Conservation (phyloP, 2,888 invertebrate genomes). For the Brachynemurus nebulosus region DNA sequence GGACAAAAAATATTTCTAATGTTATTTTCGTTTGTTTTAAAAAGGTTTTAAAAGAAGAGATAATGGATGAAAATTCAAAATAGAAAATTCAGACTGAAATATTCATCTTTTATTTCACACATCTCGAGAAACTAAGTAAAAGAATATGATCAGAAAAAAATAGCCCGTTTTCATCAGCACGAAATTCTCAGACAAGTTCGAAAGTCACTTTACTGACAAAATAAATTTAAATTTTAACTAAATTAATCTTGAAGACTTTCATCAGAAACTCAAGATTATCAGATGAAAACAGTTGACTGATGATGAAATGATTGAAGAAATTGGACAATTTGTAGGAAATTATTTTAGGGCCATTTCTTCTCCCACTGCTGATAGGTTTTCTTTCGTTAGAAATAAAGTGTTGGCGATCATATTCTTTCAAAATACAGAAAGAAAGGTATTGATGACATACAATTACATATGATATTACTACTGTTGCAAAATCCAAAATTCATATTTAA, state of each 20-base stretch:
- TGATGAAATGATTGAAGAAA: not conserved
- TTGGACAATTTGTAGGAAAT: not conserved
- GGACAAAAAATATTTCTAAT: constrained; percentile 35
- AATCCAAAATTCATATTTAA: no score
- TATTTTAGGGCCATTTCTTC: not conserved
- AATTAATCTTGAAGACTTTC: not conserved
- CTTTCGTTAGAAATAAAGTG: not conserved
- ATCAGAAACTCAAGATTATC: not conserved
- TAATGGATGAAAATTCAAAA: constrained; percentile 42
- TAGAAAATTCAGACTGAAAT: constrained; percentile 6
- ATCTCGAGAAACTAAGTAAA: constrained; percentile 1
- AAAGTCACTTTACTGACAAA: not conserved
- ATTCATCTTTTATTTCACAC: not conserved
- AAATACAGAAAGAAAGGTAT: no score
- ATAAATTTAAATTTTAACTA: no score
- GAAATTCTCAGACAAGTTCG: constrained; percentile 6
- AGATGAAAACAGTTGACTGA: not conserved
- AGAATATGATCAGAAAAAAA: constrained; percentile 6
- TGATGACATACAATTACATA: no score
- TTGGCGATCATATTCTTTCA: constrained; percentile 1
- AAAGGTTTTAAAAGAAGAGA: constrained; percentile 74
- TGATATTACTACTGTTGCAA: no score
- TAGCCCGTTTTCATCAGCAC: constrained; percentile 3
- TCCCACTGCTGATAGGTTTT: not conserved
- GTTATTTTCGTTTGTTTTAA: constrained; percentile 65